Evolutionary conservation across 2,113 vertebrate species (phyloP), one percentile per base, ranked within the genome.

Genomic region (Megalops atlanticus): DNA sequence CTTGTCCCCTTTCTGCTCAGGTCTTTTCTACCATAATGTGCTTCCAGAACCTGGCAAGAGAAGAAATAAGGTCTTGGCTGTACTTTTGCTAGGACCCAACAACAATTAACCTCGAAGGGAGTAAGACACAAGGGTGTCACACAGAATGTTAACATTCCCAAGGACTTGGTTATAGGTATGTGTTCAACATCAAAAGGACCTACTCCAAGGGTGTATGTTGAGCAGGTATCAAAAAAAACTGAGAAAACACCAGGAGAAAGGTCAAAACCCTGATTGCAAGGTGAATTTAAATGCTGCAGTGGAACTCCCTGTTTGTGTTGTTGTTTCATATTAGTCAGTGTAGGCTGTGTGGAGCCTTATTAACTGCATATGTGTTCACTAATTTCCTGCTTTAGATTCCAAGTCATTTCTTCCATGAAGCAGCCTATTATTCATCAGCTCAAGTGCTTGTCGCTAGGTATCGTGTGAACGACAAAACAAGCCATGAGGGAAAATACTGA

Each of bases 401-500:
- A 11, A 70, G 68, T n/a, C 68, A 41, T 78, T 78, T 41, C 40
- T 35, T 11, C 41, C 39, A 40, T 43, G 16, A 47, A 71, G 89
- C 76, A 84, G 70, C 74, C 47, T 71, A 77, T 83, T 86, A 84
- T 75, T 81, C 75, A 74, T 81, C 36, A 24, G 27, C n/a, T 75
- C 45, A 76, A 86, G 69, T 41, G 16, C 80, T 86, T 84, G 47
- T 47, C 89, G 84, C 86, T 84, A 84, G 36, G 70, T 77, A 83
- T 85, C 82, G 47, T 58, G 74, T 86, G 80, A 80, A 47, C 31
- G 73, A 84, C 82, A 81, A 82, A 38, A 40, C 33, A 54, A 36
- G 52, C 24, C 11, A 27, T 52, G 27, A 52, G 52, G 83, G 47
- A 41, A 68, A 79, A 77, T 81, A 64, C 82, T 79, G 68, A 39